Conservation (phyloP, 2,113 vertebrate genomes). For the Bothrops jararaca region DNA sequence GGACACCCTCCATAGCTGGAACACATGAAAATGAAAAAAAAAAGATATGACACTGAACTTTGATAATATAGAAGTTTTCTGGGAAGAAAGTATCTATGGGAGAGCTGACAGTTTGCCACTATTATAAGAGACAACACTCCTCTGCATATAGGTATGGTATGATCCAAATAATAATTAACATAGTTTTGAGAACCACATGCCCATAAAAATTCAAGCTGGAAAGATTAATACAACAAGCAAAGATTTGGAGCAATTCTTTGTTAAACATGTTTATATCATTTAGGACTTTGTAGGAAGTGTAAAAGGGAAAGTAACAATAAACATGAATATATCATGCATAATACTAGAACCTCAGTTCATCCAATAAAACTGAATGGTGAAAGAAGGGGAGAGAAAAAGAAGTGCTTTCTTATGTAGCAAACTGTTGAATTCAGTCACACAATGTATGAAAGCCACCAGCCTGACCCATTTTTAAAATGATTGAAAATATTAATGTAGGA, state of each 20-base stretch:
- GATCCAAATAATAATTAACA: background rate
- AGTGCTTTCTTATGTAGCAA: background rate
- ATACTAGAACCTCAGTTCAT: background rate
- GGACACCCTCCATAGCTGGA: background rate
- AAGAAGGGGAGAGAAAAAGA: background rate
- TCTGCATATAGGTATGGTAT: background rate
- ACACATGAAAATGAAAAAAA: background rate
- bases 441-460: too few species aligned
- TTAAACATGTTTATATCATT: background rate
- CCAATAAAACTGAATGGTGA: background rate
- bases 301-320: background rate
- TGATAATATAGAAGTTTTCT: background rate
- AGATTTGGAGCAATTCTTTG: background rate
- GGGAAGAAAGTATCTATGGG: background rate
- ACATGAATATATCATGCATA: background rate
- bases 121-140: background rate
- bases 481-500: background rate
- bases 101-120: background rate
- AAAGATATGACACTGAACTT: background rate
- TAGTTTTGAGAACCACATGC: background rate
- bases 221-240: background rate
- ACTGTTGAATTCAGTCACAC: background rate
- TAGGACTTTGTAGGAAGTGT: background rate
- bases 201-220: background rate
- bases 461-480: too few species aligned